Conservation (phyloP, 2,797 vertebrate species). For the Sebastes hubbsi region DNA sequence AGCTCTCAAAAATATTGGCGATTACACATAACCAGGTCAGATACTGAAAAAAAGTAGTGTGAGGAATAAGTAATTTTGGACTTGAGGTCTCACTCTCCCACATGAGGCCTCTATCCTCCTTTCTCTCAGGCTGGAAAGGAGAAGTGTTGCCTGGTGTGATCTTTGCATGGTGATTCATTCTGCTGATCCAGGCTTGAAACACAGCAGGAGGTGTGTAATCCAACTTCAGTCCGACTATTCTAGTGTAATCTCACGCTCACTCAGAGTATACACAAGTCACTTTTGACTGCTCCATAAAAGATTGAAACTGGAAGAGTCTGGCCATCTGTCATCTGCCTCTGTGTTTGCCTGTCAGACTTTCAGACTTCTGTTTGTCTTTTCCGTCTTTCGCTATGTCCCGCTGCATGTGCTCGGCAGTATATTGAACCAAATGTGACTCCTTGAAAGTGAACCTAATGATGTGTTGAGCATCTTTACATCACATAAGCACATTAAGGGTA, state of each 20-base stretch:
- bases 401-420: slow-evolving; percentile 27
- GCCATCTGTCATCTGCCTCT: slow-evolving; percentile 66
- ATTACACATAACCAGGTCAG: background rate
- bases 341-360: slow-evolving; percentile 61
- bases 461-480: slow-evolving; percentile 46
- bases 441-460: slow-evolving; percentile 40
- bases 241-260: slow-evolving; percentile 65
- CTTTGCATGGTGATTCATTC: slow-evolving; percentile 44
- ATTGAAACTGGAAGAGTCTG: slow-evolving; percentile 57
- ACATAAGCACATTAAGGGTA: slow-evolving; percentile 54
- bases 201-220: slow-evolving; percentile 74
- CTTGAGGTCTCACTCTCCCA: background rate
- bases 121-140: slow-evolving; percentile 29
- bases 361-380: slow-evolving; percentile 41
- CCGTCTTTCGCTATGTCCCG: slow-evolving; percentile 5
- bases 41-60: background rate
- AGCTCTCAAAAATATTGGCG: background rate
- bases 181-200: slow-evolving; percentile 64
- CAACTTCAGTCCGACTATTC: slow-evolving; percentile 65
- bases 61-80: slow-evolving; percentile 23
- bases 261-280: slow-evolving; percentile 67
- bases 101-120: background rate
- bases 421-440: slow-evolving; percentile 13
- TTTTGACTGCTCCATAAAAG: slow-evolving; percentile 61
- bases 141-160: slow-evolving; percentile 47